These are phyloP conservation scores for Brenthis hecate DNA, from an alignment of 2,888 invertebrate genomes.

Conservation along the genomic window DNA sequence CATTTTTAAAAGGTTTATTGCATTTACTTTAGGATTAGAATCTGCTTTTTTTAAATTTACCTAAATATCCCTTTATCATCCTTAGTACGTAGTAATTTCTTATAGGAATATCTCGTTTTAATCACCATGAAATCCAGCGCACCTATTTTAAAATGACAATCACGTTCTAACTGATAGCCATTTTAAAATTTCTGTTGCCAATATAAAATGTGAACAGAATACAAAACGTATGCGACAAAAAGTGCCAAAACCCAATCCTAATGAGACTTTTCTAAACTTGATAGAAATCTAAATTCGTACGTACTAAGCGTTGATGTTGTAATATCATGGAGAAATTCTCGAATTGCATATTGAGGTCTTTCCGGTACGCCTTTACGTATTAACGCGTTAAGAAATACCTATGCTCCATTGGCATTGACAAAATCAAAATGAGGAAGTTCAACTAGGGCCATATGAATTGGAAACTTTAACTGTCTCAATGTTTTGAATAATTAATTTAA, in stretches of 20 bases:
- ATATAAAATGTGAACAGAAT: conserved; percentile 12
- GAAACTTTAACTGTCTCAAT: neutral
- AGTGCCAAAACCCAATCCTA: conserved; percentile 2
- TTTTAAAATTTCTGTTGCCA: conserved; percentile 7
- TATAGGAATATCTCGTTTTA: neutral
- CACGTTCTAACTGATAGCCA: conserved; percentile 4
- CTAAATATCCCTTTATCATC: neutral
- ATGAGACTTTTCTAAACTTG: conserved; percentile 13
- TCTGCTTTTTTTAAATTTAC: neutral
- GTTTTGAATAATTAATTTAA: conserved; percentile 3
- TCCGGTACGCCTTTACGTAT: conserved; percentile 18
- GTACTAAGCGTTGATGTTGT: conserved; percentile 5
- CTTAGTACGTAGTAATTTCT: neutral
- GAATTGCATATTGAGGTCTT: conserved; percentile 24
- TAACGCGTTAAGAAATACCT: neutral
- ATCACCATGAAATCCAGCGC: conserved; percentile 18
- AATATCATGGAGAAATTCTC: conserved; percentile 24
- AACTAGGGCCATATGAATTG: neutral
- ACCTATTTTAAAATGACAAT: conserved; percentile 28
- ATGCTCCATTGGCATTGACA: neutral
- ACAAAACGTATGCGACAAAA: conserved; percentile 19
- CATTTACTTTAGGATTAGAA: neutral
- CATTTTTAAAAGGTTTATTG: neutral
- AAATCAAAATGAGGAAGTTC: conserved; percentile 6
- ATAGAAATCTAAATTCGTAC: conserved; percentile 11